phyloP scores from a whole-genome alignment of 2,888 invertebrate species.

The Hemistola chrysoprasaria region DNA sequence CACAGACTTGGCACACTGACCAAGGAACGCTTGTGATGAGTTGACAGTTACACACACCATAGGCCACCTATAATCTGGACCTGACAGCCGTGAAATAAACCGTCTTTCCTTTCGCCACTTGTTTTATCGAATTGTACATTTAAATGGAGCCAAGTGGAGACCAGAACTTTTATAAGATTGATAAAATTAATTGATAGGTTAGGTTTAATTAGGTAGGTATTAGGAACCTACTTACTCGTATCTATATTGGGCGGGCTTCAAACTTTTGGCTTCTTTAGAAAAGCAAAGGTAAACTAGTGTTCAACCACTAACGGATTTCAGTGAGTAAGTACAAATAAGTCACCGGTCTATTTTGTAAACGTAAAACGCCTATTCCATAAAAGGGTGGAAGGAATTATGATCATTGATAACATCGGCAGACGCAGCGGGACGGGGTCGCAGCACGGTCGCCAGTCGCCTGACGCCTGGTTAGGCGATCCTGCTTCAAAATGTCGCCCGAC shows the following conservation, averaged over 20 bases:
- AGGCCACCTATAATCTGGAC: conserved; percentile 18
- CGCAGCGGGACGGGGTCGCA: conserved; percentile 17
- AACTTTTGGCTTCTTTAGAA: too few relatives aligned
- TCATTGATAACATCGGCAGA: conserved; percentile 32
- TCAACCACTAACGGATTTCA: conserved; percentile 7
- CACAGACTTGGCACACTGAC: conserved; percentile 48
- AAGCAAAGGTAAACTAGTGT: too few relatives aligned
- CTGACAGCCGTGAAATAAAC: conserved; percentile 33
- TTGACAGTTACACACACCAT: conserved; percentile 47
- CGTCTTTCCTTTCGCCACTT: conserved; percentile 23
- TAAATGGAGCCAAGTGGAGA: too few relatives aligned
- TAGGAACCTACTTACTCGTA: too few relatives aligned
- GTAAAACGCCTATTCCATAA: conserved; percentile 23
- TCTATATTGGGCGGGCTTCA: too few relatives aligned
- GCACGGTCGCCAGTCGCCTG: not conserved
- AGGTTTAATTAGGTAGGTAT: too few relatives aligned
- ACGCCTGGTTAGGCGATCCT: conserved; percentile 34
- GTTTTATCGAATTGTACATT: conserved; percentile 1
- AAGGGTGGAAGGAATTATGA: conserved; percentile 32
- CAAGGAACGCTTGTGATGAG: conserved; percentile 50
- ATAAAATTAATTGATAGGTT: too few relatives aligned
- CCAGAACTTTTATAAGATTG: too few relatives aligned
- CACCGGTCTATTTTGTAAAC: conserved; percentile 23
- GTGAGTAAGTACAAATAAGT: conserved; percentile 13
- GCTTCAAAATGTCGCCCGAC: conserved; percentile 56